Conservation (phyloP, 2,113 vertebrate species). For the Amphiprion percula region DNA sequence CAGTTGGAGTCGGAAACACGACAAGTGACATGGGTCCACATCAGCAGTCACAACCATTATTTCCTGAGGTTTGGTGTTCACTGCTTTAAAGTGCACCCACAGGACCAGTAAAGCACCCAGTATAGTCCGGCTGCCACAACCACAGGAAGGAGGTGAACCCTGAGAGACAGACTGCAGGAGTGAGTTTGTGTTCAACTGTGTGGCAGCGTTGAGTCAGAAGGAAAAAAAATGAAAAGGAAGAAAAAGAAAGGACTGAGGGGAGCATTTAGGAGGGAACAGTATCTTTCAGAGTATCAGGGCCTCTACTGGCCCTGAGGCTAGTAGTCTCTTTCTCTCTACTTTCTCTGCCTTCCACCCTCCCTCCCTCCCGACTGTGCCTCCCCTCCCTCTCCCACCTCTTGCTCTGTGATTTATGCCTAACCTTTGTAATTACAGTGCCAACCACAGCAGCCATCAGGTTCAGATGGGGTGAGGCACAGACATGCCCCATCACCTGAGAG, state of each 20-base stretch:
- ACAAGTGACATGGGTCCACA: constrained; percentile 25
- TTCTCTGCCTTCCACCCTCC: constrained; percentile 31
- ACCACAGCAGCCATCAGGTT: constrained; percentile 70
- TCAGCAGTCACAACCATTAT: constrained; percentile 46
- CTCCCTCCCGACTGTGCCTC: neutral
- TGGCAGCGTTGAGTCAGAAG: neutral
- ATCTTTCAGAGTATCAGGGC: constrained; percentile 64
- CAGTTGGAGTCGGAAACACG: constrained; percentile 2
- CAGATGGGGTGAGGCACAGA: constrained; percentile 74
- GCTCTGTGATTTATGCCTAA: constrained; percentile 74
- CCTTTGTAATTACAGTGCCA: constrained; percentile 77
- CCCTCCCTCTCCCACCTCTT: constrained; percentile 15
- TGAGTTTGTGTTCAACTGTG: constrained; percentile 33
- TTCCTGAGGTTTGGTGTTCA: constrained; percentile 50
- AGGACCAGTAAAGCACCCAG: constrained; percentile 46
- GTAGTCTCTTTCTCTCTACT: constrained; percentile 43
- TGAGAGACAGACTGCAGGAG: constrained; percentile 19
- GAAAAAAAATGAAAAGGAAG: constrained; percentile 3
- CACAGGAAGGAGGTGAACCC: constrained; percentile 43
- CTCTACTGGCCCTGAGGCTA: constrained; percentile 49
- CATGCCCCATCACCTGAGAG: constrained; percentile 76
- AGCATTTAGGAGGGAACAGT: constrained; percentile 60
- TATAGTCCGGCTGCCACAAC: constrained; percentile 27
- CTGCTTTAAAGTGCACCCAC: constrained; percentile 44
- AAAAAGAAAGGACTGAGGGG: constrained; percentile 13